phyloP scores from a whole-genome alignment of 1,140 invertebrate species.

The Orius insidiosus region DNA sequence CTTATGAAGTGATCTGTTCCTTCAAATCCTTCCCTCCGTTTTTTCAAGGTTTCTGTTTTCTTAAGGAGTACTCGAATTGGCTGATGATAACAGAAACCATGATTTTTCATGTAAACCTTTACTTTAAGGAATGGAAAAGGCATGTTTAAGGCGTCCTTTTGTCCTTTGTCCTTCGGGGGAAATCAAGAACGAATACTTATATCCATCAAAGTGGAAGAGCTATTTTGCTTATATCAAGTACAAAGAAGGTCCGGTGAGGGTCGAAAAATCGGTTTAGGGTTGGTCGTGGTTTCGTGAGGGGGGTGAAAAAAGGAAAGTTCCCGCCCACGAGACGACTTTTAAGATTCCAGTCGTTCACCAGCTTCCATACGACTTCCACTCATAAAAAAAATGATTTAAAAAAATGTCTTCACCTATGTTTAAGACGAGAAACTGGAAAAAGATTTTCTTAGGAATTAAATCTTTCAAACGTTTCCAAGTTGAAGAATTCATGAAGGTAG shows the following conservation, averaged over 20 bases:
- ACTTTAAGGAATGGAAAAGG: too few species aligned
- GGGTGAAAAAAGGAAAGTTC: background rate
- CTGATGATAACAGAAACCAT: too few species aligned
- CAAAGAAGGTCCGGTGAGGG: background rate
- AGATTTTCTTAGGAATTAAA: conserved; percentile 21
- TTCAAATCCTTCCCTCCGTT: too few species aligned
- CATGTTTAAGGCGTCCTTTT: too few species aligned
- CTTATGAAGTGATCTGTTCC: too few species aligned
- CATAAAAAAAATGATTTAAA: conserved; percentile 6
- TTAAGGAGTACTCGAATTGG: too few species aligned
- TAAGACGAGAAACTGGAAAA: conserved; percentile 19
- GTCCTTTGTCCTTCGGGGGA: too few species aligned
- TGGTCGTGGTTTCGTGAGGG: background rate
- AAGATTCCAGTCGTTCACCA: conserved; percentile 5
- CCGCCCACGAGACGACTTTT: background rate
- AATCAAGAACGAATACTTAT: too few species aligned
- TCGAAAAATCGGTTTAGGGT: conserved; percentile 1
- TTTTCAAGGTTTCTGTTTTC: too few species aligned
- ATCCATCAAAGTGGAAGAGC: too few species aligned
- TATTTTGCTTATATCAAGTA: conserved; percentile 1
- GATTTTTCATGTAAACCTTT: too few species aligned
- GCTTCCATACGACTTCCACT: conserved; percentile 2
- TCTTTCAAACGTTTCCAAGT: conserved; percentile 21
- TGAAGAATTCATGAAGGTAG: conserved; percentile 32
- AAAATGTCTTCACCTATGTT: conserved; percentile 14